These are phyloP conservation scores for Macquaria australasica DNA, from an alignment of 2,113 vertebrate genomes.

Conservation along the genomic window DNA sequence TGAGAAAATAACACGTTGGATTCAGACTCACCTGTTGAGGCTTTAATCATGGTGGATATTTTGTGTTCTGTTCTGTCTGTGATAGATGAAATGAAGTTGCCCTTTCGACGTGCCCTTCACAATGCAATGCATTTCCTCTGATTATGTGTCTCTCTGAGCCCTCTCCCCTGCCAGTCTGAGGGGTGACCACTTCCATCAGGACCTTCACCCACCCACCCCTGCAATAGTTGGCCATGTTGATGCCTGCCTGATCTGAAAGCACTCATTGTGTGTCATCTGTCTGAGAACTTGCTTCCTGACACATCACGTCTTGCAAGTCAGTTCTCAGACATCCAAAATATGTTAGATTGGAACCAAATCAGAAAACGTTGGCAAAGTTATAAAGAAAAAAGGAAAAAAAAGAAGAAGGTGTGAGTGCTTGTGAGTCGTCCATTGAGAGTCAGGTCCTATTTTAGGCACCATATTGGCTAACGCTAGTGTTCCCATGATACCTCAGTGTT, in stretches of 20 bases:
- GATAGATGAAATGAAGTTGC: slow-evolving; percentile 77
- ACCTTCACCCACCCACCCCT: slow-evolving; percentile 81
- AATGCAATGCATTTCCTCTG: slow-evolving; percentile 87
- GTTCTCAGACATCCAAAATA: slow-evolving; percentile 83
- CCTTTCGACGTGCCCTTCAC: slow-evolving; percentile 81
- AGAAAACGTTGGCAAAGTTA: slow-evolving; percentile 32
- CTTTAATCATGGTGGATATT: slow-evolving; percentile 44
- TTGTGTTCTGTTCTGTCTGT: slow-evolving; percentile 42
- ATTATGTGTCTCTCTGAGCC: slow-evolving; percentile 79
- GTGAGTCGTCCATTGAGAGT: slow-evolving; percentile 66
- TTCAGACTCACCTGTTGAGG: slow-evolving; percentile 40
- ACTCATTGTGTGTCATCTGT: slow-evolving; percentile 67
- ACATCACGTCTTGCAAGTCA: slow-evolving; percentile 74
- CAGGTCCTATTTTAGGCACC: slow-evolving; percentile 85
- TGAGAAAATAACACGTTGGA: slow-evolving; percentile 42
- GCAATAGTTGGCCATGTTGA: slow-evolving; percentile 94
- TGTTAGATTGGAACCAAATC: slow-evolving; percentile 43
- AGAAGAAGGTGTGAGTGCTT: slow-evolving; percentile 67
- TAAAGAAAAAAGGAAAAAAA: slow-evolving; percentile 26
- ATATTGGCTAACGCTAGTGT: slow-evolving; percentile 91
- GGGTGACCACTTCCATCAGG: slow-evolving; percentile 94
- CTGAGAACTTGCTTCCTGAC: slow-evolving; percentile 83
- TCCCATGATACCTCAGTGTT: slow-evolving; percentile 86
- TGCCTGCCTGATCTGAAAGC: slow-evolving; percentile 89
- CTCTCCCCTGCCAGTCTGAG: slow-evolving; percentile 87